A percentile compares a stretch with the other conserved stretches of the same genome.
Conservation (phyloP, 2,797 vertebrate genomes). For the Eulemur albifrons region DNA sequence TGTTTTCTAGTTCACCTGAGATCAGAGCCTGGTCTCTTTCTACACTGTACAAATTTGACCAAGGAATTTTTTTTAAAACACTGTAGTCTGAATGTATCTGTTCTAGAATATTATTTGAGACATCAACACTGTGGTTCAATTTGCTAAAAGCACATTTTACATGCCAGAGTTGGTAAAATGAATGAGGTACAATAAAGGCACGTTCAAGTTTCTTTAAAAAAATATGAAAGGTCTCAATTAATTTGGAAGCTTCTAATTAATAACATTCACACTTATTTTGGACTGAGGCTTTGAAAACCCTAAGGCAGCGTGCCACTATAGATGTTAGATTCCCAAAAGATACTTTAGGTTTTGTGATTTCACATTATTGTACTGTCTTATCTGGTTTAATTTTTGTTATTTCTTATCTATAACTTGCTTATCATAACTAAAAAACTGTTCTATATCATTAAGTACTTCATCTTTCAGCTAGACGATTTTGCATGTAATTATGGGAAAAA, state of each 20-base stretch:
- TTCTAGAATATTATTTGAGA: background rate
- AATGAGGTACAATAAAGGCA: background rate
- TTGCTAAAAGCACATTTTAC: background rate
- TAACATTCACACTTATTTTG: background rate
- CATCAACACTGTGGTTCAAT: background rate
- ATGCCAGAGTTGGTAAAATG: background rate
- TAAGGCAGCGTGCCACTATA: background rate
- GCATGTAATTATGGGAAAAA: conserved; percentile 53
- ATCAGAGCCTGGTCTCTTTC: background rate
- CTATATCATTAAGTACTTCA: conserved; percentile 60
- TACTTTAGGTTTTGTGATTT: background rate
- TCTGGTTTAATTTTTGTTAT: conserved; percentile 66
- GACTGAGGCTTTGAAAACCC: conserved; percentile 37
- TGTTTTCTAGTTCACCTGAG: background rate
- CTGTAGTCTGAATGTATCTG: background rate
- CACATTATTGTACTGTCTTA: background rate
- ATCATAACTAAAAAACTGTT: conserved; percentile 63
- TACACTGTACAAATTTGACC: background rate
- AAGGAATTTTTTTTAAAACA: background rate
- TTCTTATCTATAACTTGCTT: conserved; percentile 58
- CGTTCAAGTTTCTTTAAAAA: background rate
- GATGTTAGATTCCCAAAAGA: conserved; percentile 1
- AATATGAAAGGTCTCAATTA: background rate
- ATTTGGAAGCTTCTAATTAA: background rate
- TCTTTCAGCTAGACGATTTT: conserved; percentile 71